phyloP scores from a whole-genome alignment of 2,888 invertebrate genomes.

The Empis stercorea region DNA sequence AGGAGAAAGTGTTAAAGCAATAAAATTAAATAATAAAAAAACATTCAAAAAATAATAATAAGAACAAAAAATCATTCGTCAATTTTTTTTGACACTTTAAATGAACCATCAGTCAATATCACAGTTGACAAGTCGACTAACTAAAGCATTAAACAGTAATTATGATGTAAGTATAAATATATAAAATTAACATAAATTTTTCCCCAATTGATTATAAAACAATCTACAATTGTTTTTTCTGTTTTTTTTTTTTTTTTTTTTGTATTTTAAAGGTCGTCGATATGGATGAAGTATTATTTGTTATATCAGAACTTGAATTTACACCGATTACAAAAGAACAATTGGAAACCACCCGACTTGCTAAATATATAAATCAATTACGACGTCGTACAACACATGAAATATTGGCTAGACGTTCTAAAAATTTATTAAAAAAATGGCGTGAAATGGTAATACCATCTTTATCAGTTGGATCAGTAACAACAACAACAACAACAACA shows the following conservation, averaged over 20 bases:
- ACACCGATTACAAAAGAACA: conserved; percentile 37
- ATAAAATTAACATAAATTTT: too few species aligned
- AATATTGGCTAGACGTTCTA: conserved; percentile 74
- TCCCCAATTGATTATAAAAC: too few species aligned
- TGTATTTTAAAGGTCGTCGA: conserved; percentile 65
- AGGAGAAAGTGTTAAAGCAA: too few species aligned
- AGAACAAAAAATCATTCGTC: neutral
- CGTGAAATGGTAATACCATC: conserved; percentile 56
- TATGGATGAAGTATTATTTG: conserved; percentile 85
- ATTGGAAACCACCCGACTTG: conserved; percentile 76
- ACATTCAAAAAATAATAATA: too few species aligned
- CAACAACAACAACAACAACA: conserved; percentile 5
- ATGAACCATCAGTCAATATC: conserved; percentile 65
- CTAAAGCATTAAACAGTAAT: conserved; percentile 91
- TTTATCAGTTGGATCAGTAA: neutral
- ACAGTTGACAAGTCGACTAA: conserved; percentile 91
- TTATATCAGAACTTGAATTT: conserved; percentile 90
- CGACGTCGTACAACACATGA: conserved; percentile 76
- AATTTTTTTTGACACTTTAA: conserved; percentile 38
- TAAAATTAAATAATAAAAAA: too few species aligned
- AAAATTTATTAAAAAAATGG: conserved; percentile 86
- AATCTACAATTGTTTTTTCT: too few species aligned
- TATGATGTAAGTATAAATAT: conserved; percentile 77
- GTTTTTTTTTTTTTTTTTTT: too few species aligned
- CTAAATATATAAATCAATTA: conserved; percentile 84